Base-by-base conservation (phyloP, 2,888 invertebrate genomes). In the Catocala fraxini region DNA sequence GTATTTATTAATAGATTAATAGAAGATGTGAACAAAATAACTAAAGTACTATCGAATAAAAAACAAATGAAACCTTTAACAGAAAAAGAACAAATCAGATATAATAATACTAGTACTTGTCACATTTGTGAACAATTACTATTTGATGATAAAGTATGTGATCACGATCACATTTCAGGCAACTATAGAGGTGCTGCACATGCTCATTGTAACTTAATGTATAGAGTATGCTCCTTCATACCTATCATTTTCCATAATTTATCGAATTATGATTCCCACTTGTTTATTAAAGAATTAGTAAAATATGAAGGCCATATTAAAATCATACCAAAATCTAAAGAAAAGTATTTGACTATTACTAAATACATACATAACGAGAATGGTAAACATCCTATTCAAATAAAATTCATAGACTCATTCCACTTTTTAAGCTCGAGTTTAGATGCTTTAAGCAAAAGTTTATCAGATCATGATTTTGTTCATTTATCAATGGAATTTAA, bases 241-340 rank as follows among this genome's bases (percentile, higher is more conserved):
- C 75, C 77, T 0, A 63, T 79, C 5, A 51, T 76, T 6, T 76
- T 77, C 58, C 74, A 75, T 63, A 75, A 74, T 56, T 43, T 77
- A 45, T 33, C 64, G n/a, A 64, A 66, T 6, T 77, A 77, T 65
- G 69, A 77, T 48, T 60, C 49, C 7, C 77, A 77, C 53, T 45
- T 73, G 11, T 73, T 71, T 58, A 73, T 76, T 11, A 59, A 51
- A 62, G 65, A 76, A 54, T 54, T 73, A 42, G 46, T 45, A 0
- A 67, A 60, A 54, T 59, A 57, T 56, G 56, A 52, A 10, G 72
- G 75, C 25, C 1, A 34, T 5, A 48, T 77, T 4, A 68, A 67
- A 43, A 51, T 75, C 1, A 73, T 75, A 39, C 65, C 75, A 0
- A 66, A 71, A 63, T 61, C 59, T 4, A 73, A 73, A 68, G 67